A percentile compares a stretch with the other conserved stretches of the same genome.
These are phyloP conservation scores for Notodonta dromedarius DNA, from an alignment of 2,888 invertebrate species.

Conservation along the genomic window DNA sequence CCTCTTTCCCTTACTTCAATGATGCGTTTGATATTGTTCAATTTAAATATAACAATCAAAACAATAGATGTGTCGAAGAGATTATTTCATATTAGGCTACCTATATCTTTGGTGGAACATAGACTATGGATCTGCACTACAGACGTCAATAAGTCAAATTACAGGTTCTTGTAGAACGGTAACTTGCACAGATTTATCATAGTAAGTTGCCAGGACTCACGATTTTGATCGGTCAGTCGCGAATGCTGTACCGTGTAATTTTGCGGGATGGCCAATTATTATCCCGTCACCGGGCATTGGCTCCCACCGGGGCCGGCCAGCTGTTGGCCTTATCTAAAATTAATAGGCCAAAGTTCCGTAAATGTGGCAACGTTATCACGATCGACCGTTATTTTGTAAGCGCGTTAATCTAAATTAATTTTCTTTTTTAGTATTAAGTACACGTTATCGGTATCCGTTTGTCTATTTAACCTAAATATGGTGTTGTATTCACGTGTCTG, in stretches of 20 bases:
- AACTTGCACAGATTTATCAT: conserved; percentile 28
- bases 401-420: conserved; percentile 29
- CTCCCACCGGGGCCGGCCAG: conserved; percentile 30
- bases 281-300: conserved; percentile 46
- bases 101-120: too few relatives aligned
- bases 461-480: neutral
- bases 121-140: too few relatives aligned
- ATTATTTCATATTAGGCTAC: too few relatives aligned
- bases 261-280: conserved; percentile 45
- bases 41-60: too few relatives aligned
- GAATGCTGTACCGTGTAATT: conserved; percentile 47
- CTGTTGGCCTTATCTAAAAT: conserved; percentile 54
- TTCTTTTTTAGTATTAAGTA: conserved; percentile 21
- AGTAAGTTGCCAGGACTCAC: conserved; percentile 30
- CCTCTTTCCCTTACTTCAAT: too few relatives aligned
- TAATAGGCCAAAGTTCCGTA: conserved; percentile 58
- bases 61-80: too few relatives aligned
- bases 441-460: neutral
- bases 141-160: conserved; percentile 14
- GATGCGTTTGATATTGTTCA: too few relatives aligned
- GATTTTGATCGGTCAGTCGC: conserved; percentile 37
- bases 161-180: conserved; percentile 28
- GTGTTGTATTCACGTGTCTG: neutral
- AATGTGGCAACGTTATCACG: conserved; percentile 46
- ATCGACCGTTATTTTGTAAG: conserved; percentile 23